Conservation (phyloP, 2,888 invertebrate genomes). For the Xanthorhoe spadicearia region DNA sequence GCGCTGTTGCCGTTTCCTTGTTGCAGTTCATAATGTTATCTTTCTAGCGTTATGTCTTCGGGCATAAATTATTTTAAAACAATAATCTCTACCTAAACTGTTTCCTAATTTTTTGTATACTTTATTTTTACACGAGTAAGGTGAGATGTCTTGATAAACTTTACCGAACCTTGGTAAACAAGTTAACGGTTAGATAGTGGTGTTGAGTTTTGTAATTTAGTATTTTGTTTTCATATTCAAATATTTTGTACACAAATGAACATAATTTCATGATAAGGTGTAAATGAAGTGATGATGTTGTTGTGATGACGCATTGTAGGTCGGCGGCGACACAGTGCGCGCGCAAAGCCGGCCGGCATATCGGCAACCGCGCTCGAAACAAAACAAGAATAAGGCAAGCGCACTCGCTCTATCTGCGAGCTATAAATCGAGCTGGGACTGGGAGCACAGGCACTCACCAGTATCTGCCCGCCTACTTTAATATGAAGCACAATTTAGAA, state of each 20-base stretch:
- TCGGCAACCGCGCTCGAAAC: conserved; percentile 36
- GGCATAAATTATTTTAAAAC: conserved; percentile 8
- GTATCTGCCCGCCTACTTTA: conserved; percentile 34
- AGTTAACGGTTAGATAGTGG: conserved; percentile 54
- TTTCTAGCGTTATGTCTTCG: conserved; percentile 19
- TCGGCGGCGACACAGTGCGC: conserved; percentile 42
- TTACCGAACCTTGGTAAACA: conserved; percentile 52
- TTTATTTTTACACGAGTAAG: background rate
- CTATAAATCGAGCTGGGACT: conserved; percentile 14
- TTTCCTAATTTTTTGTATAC: background rate
- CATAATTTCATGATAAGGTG: conserved; percentile 51
- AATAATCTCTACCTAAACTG: background rate
- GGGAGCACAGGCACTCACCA: conserved; percentile 14
- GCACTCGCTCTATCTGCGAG: background rate
- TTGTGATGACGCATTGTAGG: conserved; percentile 46
- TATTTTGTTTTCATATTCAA: conserved; percentile 48
- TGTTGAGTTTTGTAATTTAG: conserved; percentile 54
- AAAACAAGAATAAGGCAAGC: conserved; percentile 40
- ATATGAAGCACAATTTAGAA: conserved; percentile 42
- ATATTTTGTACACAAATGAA: conserved; percentile 44
- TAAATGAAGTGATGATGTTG: conserved; percentile 26
- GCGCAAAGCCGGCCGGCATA: conserved; percentile 38
- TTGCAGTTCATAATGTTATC: conserved; percentile 48
- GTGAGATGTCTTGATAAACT: conserved; percentile 30
- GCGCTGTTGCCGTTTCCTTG: conserved; percentile 63